Conservation (phyloP, 92 coral and sea anemone species). For the Phymanthus crucifer region DNA sequence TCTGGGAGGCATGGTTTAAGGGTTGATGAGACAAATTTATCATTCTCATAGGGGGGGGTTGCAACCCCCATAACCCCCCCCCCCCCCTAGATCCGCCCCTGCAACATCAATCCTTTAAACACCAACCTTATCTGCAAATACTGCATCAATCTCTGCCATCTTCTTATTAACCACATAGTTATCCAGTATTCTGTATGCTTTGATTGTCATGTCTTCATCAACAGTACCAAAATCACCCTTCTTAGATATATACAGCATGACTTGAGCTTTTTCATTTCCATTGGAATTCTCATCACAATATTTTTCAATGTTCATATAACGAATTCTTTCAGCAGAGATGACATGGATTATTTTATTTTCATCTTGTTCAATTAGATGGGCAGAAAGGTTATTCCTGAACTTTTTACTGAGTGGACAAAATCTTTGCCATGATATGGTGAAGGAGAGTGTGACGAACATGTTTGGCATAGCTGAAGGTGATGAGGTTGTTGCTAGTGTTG, state of each 20-base stretch:
- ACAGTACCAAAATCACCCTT: background rate
- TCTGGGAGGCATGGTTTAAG: no score
- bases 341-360: slow-evolving; percentile 6
- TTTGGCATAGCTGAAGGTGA: background rate
- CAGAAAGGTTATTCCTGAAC: background rate
- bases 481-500: background rate
- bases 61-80: no score
- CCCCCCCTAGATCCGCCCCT: no score
- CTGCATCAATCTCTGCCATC: slow-evolving; percentile 37
- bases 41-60: no score
- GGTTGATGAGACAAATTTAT: no score
- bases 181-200: slow-evolving; percentile 42
- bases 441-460: background rate
- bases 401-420: background rate
- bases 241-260: slow-evolving; percentile 50
- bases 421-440: background rate
- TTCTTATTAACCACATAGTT: slow-evolving; percentile 43
- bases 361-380: slow-evolving; percentile 9
- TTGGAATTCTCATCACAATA: slow-evolving; percentile 7
- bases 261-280: slow-evolving; percentile 1
- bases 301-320: slow-evolving; percentile 31
- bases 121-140: slow-evolving; percentile 50
- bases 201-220: slow-evolving; percentile 35
- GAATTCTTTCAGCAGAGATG: slow-evolving; percentile 37
- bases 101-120: no score